phyloP scores from a whole-genome alignment of 2,888 invertebrate genomes.

The Cyaniris semiargus region DNA sequence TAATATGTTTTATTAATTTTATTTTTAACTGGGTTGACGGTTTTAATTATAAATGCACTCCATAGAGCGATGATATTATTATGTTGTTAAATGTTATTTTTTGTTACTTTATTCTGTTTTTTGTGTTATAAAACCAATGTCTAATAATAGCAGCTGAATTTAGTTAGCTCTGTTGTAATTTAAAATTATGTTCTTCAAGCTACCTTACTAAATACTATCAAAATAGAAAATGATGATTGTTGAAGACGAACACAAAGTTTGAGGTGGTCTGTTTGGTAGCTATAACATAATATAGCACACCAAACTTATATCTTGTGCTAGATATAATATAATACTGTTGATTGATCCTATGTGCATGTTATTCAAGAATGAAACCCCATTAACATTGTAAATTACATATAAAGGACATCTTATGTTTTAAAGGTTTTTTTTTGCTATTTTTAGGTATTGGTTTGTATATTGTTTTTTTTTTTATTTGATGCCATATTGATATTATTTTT shows the following conservation, averaged over 20 bases:
- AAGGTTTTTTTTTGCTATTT: neutral
- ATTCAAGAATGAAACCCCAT: neutral
- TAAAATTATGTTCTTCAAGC: neutral
- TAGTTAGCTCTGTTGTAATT: neutral
- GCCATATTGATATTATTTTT: constrained; percentile 62
- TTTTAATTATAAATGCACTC: neutral
- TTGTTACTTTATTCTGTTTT: neutral
- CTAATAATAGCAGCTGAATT: neutral
- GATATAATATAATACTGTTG: neutral
- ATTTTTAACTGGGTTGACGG: constrained; percentile 16
- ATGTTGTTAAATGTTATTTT: neutral
- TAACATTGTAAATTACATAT: constrained; percentile 3
- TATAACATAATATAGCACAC: neutral
- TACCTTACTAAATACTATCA: neutral
- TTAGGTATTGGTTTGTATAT: constrained; percentile 25
- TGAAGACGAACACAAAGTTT: too few relatives aligned
- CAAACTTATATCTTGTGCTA: neutral
- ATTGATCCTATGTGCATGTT: neutral
- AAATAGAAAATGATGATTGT: too few relatives aligned
- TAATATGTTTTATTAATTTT: constrained; percentile 5
- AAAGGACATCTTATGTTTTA: neutral
- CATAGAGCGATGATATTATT: neutral
- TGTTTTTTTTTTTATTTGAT: constrained; percentile 29
- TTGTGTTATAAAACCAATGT: neutral
- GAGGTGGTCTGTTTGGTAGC: neutral